These are phyloP conservation scores for Porphyrio hochstetteri DNA, from an alignment of 2,113 vertebrate genomes.

Conservation along the genomic window DNA sequence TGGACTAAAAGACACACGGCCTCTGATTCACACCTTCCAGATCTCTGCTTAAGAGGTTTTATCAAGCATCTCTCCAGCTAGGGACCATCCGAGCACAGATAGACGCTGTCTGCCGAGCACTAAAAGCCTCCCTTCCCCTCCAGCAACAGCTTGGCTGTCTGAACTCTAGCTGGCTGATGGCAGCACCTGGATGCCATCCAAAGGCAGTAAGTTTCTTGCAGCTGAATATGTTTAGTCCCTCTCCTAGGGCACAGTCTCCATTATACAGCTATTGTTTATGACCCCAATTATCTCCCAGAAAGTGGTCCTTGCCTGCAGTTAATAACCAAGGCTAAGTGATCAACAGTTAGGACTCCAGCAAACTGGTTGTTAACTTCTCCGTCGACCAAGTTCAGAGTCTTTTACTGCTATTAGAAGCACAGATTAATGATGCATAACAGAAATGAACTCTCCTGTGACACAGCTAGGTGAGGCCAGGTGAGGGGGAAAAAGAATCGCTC, in stretches of 20 bases:
- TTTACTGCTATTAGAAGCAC: constrained; percentile 21
- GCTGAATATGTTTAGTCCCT: constrained; percentile 49
- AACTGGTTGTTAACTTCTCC: constrained; percentile 52
- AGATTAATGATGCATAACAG: constrained; percentile 35
- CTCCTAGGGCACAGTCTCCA: constrained; percentile 5
- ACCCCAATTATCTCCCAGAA: constrained; percentile 47
- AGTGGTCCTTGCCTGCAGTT: constrained; percentile 57
- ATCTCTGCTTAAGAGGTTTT: background rate
- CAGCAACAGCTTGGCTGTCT: background rate
- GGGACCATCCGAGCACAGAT: background rate
- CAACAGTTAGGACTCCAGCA: constrained; percentile 5
- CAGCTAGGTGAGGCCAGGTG: background rate
- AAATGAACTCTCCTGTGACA: constrained; percentile 20
- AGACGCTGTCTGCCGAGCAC: background rate
- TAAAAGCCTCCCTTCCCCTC: constrained; percentile 6
- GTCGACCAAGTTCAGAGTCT: constrained; percentile 14
- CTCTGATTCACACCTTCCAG: background rate
- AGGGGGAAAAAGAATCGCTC: background rate
- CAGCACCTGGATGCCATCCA: constrained; percentile 41
- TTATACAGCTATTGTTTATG: constrained; percentile 43
- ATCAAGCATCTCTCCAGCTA: background rate
- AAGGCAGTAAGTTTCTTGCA: constrained; percentile 41
- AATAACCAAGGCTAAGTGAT: constrained; percentile 68
- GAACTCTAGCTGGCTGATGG: constrained; percentile 20
- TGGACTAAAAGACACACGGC: background rate